Evolutionary conservation across 1,140 invertebrate species (phyloP).

Genomic region (Pogonomyrmex californicus): DNA sequence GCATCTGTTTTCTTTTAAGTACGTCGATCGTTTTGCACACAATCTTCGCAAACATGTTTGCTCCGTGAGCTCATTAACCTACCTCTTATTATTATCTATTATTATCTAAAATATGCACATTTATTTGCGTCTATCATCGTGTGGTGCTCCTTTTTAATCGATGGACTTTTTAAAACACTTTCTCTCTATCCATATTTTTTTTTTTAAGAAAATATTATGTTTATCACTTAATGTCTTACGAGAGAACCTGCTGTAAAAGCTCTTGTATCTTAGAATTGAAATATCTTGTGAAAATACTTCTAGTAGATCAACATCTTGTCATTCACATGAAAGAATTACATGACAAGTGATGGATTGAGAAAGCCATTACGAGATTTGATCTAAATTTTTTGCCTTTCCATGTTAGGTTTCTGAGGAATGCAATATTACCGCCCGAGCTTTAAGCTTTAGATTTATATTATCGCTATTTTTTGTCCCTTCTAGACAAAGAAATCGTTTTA

Average conservation of each 20-base stretch:
- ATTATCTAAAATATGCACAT: slow-evolving; percentile 10
- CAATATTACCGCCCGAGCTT: slow-evolving; percentile 32
- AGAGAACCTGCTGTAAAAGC: neutral
- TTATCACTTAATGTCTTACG: neutral
- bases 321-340: neutral
- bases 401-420: slow-evolving; percentile 12
- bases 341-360: neutral
- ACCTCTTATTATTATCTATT: slow-evolving; percentile 2
- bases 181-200: neutral
- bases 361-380: slow-evolving; percentile 3
- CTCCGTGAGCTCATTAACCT: slow-evolving; percentile 4
- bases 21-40: neutral
- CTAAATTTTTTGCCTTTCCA: slow-evolving; percentile 2
- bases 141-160: neutral
- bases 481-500: neutral
- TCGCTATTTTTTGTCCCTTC: slow-evolving; percentile 33
- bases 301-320: neutral
- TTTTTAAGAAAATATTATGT: neutral
- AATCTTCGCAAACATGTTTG: slow-evolving; percentile 10
- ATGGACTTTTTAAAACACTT: neutral
- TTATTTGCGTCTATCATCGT: neutral
- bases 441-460: slow-evolving; percentile 36
- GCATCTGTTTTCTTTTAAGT: neutral
- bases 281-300: neutral
- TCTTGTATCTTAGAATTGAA: neutral